Conservation (phyloP, 2,797 vertebrate genomes). For the Cirrhinus mrigala region DNA sequence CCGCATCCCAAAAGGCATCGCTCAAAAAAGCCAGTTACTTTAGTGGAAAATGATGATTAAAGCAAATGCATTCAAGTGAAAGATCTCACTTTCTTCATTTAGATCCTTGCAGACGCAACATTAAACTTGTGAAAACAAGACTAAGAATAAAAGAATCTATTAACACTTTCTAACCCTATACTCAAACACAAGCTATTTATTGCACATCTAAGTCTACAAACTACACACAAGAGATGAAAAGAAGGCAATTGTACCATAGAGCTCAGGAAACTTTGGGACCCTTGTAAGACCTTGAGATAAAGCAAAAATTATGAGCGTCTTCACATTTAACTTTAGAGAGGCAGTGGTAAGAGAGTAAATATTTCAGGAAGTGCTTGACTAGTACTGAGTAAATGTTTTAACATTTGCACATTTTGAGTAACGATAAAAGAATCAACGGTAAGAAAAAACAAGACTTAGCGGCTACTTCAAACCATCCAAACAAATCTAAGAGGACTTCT, state of each 20-base stretch:
- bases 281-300: constrained; percentile 74
- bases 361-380: constrained; percentile 55
- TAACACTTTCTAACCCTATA: constrained; percentile 1
- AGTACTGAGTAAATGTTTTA: not conserved
- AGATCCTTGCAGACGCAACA: not conserved
- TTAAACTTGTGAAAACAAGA: constrained; percentile 9
- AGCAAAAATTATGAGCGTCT: constrained; percentile 44
- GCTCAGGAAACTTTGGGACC: constrained; percentile 76
- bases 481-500: constrained; percentile 24
- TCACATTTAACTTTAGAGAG: not conserved
- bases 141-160: not conserved
- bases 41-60: constrained; percentile 46
- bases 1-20: constrained; percentile 38
- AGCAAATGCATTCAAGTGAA: constrained; percentile 51
- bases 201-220: constrained; percentile 12
- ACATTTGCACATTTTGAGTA: not conserved
- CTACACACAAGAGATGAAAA: not conserved
- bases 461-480: not conserved
- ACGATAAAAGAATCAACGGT: not conserved
- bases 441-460: not conserved
- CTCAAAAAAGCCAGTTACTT: constrained; percentile 45
- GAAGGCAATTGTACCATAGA: constrained; percentile 72
- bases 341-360: constrained; percentile 11
- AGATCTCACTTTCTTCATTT: constrained; percentile 39
- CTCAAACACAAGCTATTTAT: constrained; percentile 22